Conservation (phyloP, 2,888 invertebrate species). For the Eupithecia subfuscata region DNA sequence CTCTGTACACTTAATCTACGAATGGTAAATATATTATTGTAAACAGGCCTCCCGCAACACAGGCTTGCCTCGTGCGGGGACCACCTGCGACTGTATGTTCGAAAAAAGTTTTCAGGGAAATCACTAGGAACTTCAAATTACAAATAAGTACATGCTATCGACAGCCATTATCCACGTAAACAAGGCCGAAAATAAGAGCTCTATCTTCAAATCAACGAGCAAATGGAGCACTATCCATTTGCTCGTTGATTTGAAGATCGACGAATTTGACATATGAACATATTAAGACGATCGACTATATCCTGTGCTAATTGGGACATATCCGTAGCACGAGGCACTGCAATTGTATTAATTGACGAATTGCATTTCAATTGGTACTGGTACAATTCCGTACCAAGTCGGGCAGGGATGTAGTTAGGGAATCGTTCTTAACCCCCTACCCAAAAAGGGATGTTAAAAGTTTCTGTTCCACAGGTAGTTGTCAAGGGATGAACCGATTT, state of each 20-base stretch:
- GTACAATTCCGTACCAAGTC: constrained; percentile 18
- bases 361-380: constrained; percentile 61
- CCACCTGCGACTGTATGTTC: no score
- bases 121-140: no score
- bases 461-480: no score
- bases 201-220: constrained; percentile 24
- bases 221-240: constrained; percentile 19
- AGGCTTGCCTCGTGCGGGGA: no score
- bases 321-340: constrained; percentile 57
- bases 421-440: not conserved
- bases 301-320: constrained; percentile 64
- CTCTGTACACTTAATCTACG: no score
- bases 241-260: no score
- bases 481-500: no score
- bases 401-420: not conserved
- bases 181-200: not conserved
- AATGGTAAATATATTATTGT: no score
- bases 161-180: not conserved
- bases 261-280: constrained; percentile 30
- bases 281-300: constrained; percentile 49
- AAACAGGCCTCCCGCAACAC: no score
- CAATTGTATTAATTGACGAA: constrained; percentile 68
- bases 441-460: no score
- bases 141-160: not conserved
- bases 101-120: no score